Evolutionary conservation across 2,797 vertebrate species (phyloP).

Genomic region (Phataginus tricuspis): DNA sequence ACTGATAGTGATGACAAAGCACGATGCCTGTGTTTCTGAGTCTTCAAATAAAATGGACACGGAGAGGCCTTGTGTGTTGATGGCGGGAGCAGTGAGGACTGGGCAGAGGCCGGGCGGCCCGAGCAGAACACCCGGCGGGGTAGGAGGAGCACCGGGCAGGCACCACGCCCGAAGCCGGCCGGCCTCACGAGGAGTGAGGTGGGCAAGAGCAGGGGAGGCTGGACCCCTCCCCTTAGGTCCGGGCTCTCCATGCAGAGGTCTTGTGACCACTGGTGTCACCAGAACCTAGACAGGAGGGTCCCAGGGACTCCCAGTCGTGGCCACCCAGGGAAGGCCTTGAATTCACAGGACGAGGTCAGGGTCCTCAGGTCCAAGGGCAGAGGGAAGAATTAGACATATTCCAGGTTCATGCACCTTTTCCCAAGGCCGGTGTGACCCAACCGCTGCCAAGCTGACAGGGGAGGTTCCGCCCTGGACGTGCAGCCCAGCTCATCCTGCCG

Average conservation of each 20-base stretch:
- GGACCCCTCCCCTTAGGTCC: not conserved
- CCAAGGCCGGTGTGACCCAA: not conserved
- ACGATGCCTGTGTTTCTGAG: slow-evolving; percentile 88
- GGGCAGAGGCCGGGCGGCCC: not conserved
- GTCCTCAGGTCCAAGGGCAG: not conserved
- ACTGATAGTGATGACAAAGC: slow-evolving; percentile 83
- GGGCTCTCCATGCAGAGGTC: not conserved
- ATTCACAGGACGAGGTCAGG: not conserved
- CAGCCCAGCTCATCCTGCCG: not conserved
- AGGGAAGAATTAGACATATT: not conserved
- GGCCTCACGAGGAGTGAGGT: not conserved
- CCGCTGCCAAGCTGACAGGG: not conserved
- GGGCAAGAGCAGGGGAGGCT: not conserved
- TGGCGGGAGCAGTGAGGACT: not conserved
- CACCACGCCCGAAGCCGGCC: not conserved
- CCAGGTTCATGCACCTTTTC: not conserved
- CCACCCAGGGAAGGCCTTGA: not conserved
- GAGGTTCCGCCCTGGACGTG: not conserved
- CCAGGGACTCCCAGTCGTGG: not conserved
- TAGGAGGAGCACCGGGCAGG: too few species aligned
- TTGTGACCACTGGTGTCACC: not conserved
- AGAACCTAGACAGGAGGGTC: not conserved
- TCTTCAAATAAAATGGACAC: slow-evolving; percentile 88
- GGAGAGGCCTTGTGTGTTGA: slow-evolving; percentile 76
- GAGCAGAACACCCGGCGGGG: not conserved